Evolutionary conservation across 2,113 vertebrate species (phyloP).

Genomic region (Himantopus leucocephalus): DNA sequence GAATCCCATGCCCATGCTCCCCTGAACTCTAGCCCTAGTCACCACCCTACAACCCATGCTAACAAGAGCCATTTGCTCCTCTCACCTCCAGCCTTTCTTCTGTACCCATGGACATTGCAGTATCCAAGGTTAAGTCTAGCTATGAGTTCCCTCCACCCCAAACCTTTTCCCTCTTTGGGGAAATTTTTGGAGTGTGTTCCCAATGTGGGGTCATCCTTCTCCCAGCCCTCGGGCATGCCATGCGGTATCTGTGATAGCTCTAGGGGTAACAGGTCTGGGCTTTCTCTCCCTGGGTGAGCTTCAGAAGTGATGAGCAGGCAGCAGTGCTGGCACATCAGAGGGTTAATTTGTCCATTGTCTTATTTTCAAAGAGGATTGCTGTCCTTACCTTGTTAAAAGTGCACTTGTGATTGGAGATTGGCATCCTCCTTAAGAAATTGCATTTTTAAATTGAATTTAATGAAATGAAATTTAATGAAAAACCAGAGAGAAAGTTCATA

Average conservation of each 20-base stretch:
- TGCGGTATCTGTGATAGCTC: neutral
- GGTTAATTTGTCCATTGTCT: neutral
- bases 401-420: neutral
- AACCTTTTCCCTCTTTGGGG: neutral
- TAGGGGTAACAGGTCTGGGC: neutral
- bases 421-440: neutral
- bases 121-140: neutral
- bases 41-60: neutral
- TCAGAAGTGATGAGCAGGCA: neutral
- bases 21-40: neutral
- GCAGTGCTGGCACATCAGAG: neutral
- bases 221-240: neutral
- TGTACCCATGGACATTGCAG: neutral
- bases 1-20: fast-evolving
- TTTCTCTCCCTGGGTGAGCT: neutral
- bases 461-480: neutral
- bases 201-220: neutral
- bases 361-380: neutral
- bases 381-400: neutral
- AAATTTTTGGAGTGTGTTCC: neutral
- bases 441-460: neutral
- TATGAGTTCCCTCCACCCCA: fast-evolving
- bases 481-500: neutral
- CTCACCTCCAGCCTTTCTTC: neutral
- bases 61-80: neutral